Conservation (phyloP, 2,113 vertebrate genomes). For the Pholis gunnellus region DNA sequence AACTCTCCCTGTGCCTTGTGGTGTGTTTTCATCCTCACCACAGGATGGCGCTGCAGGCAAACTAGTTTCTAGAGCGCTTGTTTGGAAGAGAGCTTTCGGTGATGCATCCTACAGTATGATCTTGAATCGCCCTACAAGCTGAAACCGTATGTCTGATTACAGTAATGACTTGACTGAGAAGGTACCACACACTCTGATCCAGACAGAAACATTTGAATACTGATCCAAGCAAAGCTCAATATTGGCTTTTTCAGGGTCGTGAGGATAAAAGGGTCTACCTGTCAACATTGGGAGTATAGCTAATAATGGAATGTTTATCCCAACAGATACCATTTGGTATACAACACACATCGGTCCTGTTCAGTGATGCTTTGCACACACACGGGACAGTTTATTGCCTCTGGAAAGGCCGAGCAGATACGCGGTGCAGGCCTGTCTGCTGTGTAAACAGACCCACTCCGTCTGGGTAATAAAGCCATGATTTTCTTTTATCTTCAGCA, state of each 20-base stretch:
- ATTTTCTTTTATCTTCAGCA: constrained; percentile 76
- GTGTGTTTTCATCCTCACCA: constrained; percentile 30
- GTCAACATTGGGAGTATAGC: constrained; percentile 19
- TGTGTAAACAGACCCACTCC: constrained; percentile 67
- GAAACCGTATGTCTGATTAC: constrained; percentile 2
- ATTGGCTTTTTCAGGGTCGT: constrained; percentile 2
- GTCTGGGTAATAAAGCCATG: constrained; percentile 71
- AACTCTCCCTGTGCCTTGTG: background rate
- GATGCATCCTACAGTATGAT: constrained; percentile 12
- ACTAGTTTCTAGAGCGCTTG: background rate
- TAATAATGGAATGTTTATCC: constrained; percentile 34
- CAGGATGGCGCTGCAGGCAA: constrained; percentile 57
- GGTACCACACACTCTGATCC: background rate
- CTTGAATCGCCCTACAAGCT: constrained; percentile 13
- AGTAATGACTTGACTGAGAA: background rate
- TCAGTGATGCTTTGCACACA: constrained; percentile 35
- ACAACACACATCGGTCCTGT: constrained; percentile 7
- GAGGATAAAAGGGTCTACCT: constrained; percentile 29
- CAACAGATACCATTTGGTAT: constrained; percentile 24
- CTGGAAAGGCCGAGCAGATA: constrained; percentile 51
- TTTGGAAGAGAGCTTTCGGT: background rate
- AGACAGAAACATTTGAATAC: constrained; percentile 16
- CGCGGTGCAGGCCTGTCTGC: constrained; percentile 48
- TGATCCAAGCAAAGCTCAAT: constrained; percentile 21
- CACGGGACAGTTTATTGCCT: constrained; percentile 45